Conservation (phyloP, 2,888 invertebrate genomes). For the Athetis lepigone region DNA sequence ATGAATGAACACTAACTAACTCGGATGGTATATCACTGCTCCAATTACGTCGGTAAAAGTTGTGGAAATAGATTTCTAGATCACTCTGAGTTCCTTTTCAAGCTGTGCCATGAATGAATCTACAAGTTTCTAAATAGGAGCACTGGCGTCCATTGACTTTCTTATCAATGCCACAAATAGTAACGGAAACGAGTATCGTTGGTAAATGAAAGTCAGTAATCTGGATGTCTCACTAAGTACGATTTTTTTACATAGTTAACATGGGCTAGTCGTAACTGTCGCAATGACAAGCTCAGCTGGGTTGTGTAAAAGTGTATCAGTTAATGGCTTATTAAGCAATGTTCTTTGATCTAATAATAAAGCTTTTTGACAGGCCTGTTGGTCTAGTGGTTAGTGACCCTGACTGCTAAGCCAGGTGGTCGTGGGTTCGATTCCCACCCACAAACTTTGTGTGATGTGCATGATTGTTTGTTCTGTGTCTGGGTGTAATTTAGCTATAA, state of each 20-base stretch:
- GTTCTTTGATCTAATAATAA: not conserved
- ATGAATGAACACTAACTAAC: slow-evolving; percentile 32
- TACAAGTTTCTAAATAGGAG: slow-evolving; percentile 44
- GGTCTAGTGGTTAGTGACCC: too few relatives aligned
- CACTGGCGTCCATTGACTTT: slow-evolving; percentile 40
- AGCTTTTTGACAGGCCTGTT: too few relatives aligned
- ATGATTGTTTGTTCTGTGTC: too few relatives aligned
- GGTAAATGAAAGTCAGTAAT: slow-evolving; percentile 53
- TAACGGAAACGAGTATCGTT: slow-evolving; percentile 49
- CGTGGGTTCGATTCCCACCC: too few relatives aligned
- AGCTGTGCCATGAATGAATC: slow-evolving; percentile 51
- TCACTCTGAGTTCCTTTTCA: slow-evolving; percentile 16
- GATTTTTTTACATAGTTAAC: slow-evolving; percentile 28
- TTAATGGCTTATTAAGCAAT: not conserved
- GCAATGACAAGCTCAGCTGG: not conserved
- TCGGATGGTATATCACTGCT: slow-evolving; percentile 32
- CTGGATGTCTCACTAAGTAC: slow-evolving; percentile 37
- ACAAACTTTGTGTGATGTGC: too few relatives aligned
- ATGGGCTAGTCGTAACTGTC: not conserved
- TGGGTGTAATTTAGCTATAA: too few relatives aligned
- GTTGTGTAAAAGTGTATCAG: not conserved
- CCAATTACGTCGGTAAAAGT: slow-evolving; percentile 33
- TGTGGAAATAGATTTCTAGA: slow-evolving; percentile 39
- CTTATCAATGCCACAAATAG: slow-evolving; percentile 57
- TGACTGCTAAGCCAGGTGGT: too few relatives aligned